Evolutionary conservation across 2,113 vertebrate genomes (phyloP).

Genomic region (Castor canadensis): DNA sequence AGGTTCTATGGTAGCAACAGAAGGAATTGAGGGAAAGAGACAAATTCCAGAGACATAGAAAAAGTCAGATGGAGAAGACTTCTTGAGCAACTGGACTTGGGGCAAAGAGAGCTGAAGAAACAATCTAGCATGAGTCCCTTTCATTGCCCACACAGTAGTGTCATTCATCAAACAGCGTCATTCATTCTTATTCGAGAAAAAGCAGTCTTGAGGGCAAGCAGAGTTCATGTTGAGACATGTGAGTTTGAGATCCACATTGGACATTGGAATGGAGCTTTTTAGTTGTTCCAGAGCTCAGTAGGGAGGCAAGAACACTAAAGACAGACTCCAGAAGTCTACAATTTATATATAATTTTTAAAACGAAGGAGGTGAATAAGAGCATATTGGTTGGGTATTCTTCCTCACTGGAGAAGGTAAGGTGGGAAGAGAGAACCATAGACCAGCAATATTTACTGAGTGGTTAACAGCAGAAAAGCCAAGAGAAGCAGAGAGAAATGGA

Average conservation of each 20-base stretch:
- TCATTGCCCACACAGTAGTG: neutral
- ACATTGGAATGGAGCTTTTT: neutral
- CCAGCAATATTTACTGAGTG: too few species aligned
- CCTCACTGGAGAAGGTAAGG: neutral
- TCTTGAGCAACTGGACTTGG: neutral
- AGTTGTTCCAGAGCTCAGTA: neutral
- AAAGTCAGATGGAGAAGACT: neutral
- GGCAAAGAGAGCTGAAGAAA: neutral
- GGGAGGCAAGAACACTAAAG: neutral
- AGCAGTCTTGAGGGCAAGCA: neutral
- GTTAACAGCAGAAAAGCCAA: neutral
- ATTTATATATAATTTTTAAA: neutral
- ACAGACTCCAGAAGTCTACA: neutral
- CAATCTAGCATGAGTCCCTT: neutral
- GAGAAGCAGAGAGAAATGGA: neutral
- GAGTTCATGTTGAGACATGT: neutral
- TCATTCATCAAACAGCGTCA: neutral
- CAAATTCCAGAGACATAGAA: neutral
- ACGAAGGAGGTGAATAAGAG: neutral
- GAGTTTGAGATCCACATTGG: neutral
- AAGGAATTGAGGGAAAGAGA: neutral
- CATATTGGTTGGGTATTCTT: neutral
- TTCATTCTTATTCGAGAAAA: too few species aligned
- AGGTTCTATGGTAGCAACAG: neutral
- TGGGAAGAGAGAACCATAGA: neutral